phyloP scores from a whole-genome alignment of 2,888 invertebrate genomes.

The Caenorhabditis doughertyi region DNA sequence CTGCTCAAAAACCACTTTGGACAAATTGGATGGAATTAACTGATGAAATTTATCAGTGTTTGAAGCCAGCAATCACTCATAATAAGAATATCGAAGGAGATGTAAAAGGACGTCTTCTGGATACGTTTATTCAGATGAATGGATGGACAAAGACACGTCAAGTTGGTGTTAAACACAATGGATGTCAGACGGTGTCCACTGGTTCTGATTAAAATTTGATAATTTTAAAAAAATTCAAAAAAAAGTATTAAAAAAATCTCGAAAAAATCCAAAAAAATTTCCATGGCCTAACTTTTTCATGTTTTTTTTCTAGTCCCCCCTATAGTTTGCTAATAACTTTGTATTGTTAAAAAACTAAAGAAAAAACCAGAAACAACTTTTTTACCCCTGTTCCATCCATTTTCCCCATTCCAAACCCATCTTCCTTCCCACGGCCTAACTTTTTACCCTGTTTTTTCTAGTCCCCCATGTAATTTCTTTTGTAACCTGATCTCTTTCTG shows the following conservation, averaged over 20 bases:
- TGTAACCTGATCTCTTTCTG: no score
- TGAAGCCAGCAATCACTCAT: slow-evolving; percentile 72
- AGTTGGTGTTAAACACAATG: slow-evolving; percentile 15
- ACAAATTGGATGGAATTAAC: slow-evolving; percentile 69
- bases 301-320: background rate
- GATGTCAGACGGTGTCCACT: slow-evolving; percentile 42
- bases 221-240: no score
- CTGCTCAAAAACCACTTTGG: slow-evolving; percentile 71
- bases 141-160: slow-evolving; percentile 64
- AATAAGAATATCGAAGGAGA: slow-evolving; percentile 67
- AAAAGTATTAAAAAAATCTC: background rate
- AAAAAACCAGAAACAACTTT: no score
- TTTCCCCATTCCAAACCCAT: background rate
- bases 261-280: background rate
- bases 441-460: background rate
- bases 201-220: slow-evolving; percentile 13
- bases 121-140: slow-evolving; percentile 64
- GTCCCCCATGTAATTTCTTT: no score
- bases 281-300: slow-evolving; percentile 7
- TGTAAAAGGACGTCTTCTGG: slow-evolving; percentile 65
- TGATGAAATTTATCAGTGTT: slow-evolving; percentile 73
- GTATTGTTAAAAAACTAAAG: no score
- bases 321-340: no score
- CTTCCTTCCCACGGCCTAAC: background rate
- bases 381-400: slow-evolving; percentile 3